Conservation (phyloP, 2,113 vertebrate genomes). For the Verasper variegatus region DNA sequence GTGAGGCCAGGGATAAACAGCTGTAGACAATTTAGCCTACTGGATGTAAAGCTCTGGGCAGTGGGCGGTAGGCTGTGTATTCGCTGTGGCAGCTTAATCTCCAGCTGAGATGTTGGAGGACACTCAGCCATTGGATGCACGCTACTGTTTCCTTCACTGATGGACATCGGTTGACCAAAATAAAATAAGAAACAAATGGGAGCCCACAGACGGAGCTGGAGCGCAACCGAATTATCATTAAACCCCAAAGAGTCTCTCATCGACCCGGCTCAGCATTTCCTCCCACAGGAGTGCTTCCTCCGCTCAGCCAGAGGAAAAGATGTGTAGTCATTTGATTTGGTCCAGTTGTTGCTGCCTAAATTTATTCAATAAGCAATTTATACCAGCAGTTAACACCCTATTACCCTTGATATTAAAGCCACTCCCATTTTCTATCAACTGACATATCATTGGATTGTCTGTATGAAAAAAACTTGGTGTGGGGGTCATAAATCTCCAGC, state of each 20-base stretch:
- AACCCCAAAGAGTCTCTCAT: constrained; percentile 19
- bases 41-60: constrained; percentile 5
- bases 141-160: constrained; percentile 54
- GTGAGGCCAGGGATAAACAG: constrained; percentile 28
- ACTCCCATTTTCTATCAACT: constrained; percentile 34
- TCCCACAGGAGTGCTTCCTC: constrained; percentile 11
- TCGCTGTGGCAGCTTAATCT: constrained; percentile 1
- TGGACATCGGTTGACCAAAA: constrained; percentile 30
- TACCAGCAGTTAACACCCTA: neutral
- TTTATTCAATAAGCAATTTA: too few relatives aligned
- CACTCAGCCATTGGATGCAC: constrained; percentile 36
- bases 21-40: constrained; percentile 26
- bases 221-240: constrained; percentile 36
- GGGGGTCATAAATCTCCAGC: constrained; percentile 26
- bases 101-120: constrained; percentile 28
- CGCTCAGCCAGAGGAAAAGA: too few relatives aligned
- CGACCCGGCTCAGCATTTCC: constrained; percentile 53
- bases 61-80: neutral
- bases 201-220: constrained; percentile 43
- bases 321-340: neutral
- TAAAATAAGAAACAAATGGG: constrained; percentile 17
- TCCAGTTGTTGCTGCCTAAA: neutral
- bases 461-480: neutral
- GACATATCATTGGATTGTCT: constrained; percentile 1
- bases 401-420: neutral